phyloP scores from a whole-genome alignment of 2,113 vertebrate genomes.

The Sporophila hypoxantha region DNA sequence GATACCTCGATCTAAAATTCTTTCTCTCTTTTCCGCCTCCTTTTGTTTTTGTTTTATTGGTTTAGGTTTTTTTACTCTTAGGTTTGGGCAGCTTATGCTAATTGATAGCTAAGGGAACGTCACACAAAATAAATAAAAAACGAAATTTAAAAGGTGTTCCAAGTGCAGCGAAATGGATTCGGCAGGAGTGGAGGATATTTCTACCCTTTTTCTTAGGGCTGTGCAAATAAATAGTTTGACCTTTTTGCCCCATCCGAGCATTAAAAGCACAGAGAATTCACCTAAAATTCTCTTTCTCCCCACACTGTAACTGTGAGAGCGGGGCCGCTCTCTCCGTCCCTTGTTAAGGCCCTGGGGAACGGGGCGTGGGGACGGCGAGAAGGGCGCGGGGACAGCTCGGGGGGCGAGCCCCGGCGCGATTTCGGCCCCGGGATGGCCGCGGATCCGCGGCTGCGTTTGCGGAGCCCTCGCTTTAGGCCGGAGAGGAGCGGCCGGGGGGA shows the following conservation, averaged over 20 bases:
- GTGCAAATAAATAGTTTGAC: background rate
- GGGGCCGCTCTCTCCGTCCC: background rate
- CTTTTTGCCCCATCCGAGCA: background rate
- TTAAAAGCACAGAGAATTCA: background rate
- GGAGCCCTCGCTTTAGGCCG: background rate
- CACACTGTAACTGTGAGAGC: fast-evolving
- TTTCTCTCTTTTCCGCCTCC: fast-evolving
- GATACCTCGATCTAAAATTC: background rate
- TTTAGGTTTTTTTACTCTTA: too few relatives aligned
- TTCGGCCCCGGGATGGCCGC: background rate
- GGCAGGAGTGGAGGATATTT: background rate
- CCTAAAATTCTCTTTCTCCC: background rate
- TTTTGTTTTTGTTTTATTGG: background rate
- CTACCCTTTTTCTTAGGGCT: background rate
- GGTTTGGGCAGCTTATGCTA: background rate
- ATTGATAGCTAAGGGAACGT: background rate
- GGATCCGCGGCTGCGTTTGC: background rate
- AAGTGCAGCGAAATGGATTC: background rate
- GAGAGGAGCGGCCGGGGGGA: background rate
- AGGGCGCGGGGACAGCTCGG: background rate
- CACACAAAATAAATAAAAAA: background rate
- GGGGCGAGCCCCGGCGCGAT: background rate
- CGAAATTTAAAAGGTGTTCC: background rate
- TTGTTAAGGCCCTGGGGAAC: background rate
- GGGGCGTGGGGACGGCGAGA: background rate